Percentiles rank a stretch among this genome's conserved stretches.
phyloP scores from a whole-genome alignment of 2,797 vertebrate species.

The Scarus forsteni region DNA sequence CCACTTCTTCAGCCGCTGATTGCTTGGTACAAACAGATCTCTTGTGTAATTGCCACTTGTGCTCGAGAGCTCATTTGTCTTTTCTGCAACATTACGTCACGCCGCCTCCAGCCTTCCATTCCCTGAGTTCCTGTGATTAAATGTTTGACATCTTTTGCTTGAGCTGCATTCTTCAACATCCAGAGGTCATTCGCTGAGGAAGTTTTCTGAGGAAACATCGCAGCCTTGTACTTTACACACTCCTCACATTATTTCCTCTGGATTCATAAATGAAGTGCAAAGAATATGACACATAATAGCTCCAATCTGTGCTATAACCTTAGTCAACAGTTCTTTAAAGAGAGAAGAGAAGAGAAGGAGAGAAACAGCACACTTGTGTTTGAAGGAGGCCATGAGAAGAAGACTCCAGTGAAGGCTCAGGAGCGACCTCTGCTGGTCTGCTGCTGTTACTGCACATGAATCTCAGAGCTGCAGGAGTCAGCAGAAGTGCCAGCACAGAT shows the following conservation, averaged over 20 bases:
- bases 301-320: conserved; percentile 8
- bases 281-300: background rate
- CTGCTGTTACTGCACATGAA: conserved; percentile 35
- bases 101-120: conserved; percentile 20
- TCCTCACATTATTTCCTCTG: background rate
- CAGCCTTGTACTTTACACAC: background rate
- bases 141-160: conserved; percentile 14
- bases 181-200: conserved; percentile 7
- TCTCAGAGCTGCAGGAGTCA: background rate
- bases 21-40: conserved; percentile 61
- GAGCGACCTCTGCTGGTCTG: conserved; percentile 61
- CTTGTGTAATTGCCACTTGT: conserved; percentile 69
- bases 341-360: background rate
- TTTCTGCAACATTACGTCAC: conserved; percentile 54
- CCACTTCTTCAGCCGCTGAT: conserved; percentile 52
- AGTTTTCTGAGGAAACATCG: background rate
- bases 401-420: conserved; percentile 34
- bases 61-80: conserved; percentile 66
- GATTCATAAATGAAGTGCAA: background rate
- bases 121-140: conserved; percentile 27
- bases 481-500: background rate
- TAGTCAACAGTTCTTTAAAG: background rate
- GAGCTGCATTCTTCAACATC: background rate
- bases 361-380: background rate
- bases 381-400: background rate